Evolutionary conservation across 2,113 vertebrate species (phyloP).

Genomic region (Coturnix japonica): DNA sequence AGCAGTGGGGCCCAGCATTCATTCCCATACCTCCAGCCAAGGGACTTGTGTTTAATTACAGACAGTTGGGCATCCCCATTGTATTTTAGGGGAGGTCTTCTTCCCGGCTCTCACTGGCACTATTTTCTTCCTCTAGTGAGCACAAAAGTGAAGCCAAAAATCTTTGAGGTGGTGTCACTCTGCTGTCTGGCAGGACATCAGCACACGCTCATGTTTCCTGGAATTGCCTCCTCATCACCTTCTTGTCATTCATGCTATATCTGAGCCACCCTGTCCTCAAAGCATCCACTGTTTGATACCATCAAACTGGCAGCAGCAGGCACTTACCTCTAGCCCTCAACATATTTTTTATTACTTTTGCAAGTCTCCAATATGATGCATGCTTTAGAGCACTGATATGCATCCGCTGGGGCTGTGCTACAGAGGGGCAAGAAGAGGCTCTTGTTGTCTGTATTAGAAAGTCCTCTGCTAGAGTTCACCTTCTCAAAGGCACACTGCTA

Average conservation of each 20-base stretch:
- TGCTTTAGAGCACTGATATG: background rate
- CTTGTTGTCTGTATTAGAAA: background rate
- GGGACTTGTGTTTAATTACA: background rate
- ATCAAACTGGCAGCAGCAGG: accelerated
- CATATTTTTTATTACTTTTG: background rate
- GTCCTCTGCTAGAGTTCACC: background rate
- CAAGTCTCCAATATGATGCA: background rate
- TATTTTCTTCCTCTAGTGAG: background rate
- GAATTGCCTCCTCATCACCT: background rate
- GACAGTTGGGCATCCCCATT: background rate
- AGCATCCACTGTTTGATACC: background rate
- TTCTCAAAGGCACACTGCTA: conserved; percentile 31
- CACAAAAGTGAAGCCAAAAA: background rate
- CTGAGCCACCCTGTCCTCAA: background rate
- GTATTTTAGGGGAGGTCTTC: background rate
- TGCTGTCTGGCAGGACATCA: background rate
- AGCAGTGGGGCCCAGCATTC: accelerated
- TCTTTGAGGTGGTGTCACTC: background rate
- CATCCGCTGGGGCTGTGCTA: background rate
- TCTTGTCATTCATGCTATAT: background rate
- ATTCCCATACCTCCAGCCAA: background rate
- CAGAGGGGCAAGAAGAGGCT: background rate
- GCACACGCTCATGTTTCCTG: accelerated
- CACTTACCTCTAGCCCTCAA: background rate
- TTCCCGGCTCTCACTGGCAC: background rate